Base-by-base conservation (phyloP, 2,797 vertebrate species). In the Pteronotus mesoamericanus region DNA sequence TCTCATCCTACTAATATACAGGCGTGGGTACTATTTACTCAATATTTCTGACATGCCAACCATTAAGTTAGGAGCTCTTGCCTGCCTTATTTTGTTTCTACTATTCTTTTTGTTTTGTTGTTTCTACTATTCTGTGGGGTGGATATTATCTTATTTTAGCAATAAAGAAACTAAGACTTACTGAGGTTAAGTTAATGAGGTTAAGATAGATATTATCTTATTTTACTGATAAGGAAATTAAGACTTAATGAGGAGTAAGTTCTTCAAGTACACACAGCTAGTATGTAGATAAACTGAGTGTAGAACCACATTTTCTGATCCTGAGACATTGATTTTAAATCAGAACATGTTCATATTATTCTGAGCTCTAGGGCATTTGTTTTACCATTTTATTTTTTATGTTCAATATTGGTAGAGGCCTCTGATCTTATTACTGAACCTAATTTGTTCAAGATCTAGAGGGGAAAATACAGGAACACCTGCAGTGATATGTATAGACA, bases 301-400 rank as follows among this genome's bases (percentile, higher is more conserved):
- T 71, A 19, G 46, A 83, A 59, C 4, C 15, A 16, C 11, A 16
- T 89, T 61, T 86, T 95, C 46, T 71, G 74, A 94, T 91, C 72
- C 39, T 88, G 83, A 74, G 32, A 61, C 24, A 24, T n/a, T 39
- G 39, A 74, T 90, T 93, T 86, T 89, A 92, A 94, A 92, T 82
- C 48, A 77, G n/a, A 68, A 12, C 42, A n/a, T 44, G 9, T 87
- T 84, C 46, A 15, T 89, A 22, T 57, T 84, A 37, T 48, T 85
- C 61, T 94, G 68, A 79, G 24, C 57, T 42, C 1, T 71, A 46
- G 74, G 39, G 39, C 42, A 61, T n/a, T 74, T 57, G 68, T 78
- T 87, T 94, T 86, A 29, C 26, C 19, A 34, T 78, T 85, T 71
- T 34, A 53, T 34, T 78, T 80, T 82, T 80, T 68, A 86, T 92